These are phyloP conservation scores for Buteo buteo DNA, from an alignment of 2,113 vertebrate genomes.

Conservation along the genomic window DNA sequence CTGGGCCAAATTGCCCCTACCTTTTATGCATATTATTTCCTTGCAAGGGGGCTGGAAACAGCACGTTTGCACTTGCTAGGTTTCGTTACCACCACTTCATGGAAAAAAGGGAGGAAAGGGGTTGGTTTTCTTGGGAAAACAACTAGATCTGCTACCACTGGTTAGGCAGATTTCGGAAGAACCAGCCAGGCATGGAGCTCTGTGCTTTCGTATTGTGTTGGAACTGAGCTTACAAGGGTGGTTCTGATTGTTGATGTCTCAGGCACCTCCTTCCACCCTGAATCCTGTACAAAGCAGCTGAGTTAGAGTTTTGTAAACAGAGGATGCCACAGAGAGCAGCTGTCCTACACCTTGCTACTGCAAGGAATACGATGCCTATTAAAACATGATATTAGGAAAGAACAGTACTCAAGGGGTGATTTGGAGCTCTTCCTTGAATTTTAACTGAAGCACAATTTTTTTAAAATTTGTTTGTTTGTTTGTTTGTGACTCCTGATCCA, in stretches of 20 bases:
- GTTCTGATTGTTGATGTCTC: neutral
- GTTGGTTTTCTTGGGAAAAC: neutral
- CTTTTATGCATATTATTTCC: neutral
- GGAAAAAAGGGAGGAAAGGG: neutral
- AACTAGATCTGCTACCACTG: neutral
- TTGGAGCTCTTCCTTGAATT: neutral
- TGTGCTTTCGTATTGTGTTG: neutral
- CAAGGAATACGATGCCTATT: neutral
- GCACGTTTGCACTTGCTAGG: neutral
- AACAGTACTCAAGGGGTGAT: neutral
- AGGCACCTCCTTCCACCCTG: neutral
- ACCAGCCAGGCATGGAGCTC: neutral
- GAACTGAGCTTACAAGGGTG: neutral
- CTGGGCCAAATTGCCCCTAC: slow-evolving; percentile 13
- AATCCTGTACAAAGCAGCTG: neutral
- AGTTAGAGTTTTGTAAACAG: neutral
- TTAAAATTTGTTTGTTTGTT: neutral
- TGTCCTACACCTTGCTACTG: neutral
- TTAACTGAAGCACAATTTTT: neutral
- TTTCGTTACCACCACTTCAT: neutral
- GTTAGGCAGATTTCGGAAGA: neutral
- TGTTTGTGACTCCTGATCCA: neutral
- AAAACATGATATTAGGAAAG: neutral
- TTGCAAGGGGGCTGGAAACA: neutral
- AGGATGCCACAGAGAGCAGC: neutral